Evolutionary conservation across 2,797 vertebrate species (phyloP), one percentile per base, ranked within the genome.

Genomic region (Enteromius radiatus): DNA sequence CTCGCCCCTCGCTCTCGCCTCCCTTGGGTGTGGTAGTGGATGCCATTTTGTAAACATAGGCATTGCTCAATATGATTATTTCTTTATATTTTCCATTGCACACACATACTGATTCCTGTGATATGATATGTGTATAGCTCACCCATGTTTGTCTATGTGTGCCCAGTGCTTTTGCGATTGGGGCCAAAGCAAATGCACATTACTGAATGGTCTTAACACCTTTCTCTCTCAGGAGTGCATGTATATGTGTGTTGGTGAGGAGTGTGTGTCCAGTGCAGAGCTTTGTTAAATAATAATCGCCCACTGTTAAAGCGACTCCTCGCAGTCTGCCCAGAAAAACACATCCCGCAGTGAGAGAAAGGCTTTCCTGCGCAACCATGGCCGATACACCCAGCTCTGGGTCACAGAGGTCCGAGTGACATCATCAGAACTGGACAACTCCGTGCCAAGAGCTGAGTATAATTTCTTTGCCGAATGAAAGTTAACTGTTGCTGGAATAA

Each of bases 251-350:
- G 45, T 75, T 41, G 11, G 64, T 76, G 70, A 23, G 45, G 59
- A 64, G 31, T 67, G 73, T 69, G 81, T 38, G 21, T 67, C 52
- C 64, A 31, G 64, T 61, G 75, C 73, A 63, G 56, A 85, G 80
- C 45, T 23, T 78, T 76, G 56, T 91, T 89, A 86, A 89, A 86
- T 78, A 86, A 84, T 89, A 86, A 92, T 89, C 63, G 68, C 86
- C 86, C 81, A 86, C 86, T 47, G 85, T 91, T 91, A 86, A 86
- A 87, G 75, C 15, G 88, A 91, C 88, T 91, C 89, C 90, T 89
- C 36, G 2, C 74, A 86, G 88, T 91, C 90, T 92, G 88, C 88
- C 86, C 86, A 89, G 86, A 90, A 91, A 90, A 91, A 91, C 85
- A 88, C 52, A 79, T 81, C 79, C 84, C n/a, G 26, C 75, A 43